Percentiles rank a stretch among this genome's conserved stretches.
These are phyloP conservation scores for Procambarus virginalis DNA, from an alignment of 1,140 invertebrate species.

Conservation along the genomic window DNA sequence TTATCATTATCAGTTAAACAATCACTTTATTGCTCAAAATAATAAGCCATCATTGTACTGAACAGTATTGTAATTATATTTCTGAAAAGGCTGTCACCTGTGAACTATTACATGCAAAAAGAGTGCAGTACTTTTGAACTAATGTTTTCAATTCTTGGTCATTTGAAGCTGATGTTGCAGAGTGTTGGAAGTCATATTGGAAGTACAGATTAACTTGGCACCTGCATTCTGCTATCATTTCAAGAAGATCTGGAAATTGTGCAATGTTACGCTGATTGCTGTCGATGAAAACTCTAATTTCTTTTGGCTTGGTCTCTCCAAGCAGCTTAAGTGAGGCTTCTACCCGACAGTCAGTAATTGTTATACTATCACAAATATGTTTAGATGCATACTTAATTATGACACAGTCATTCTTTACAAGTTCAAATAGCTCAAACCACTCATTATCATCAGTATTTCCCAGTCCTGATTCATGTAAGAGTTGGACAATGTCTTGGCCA, in stretches of 20 bases:
- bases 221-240: not conserved
- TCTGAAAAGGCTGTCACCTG: too few species aligned
- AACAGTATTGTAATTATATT: too few species aligned
- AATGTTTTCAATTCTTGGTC: not conserved
- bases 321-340: not conserved
- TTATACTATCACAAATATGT: not conserved
- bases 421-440: conserved; percentile 22
- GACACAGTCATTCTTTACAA: not conserved
- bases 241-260: not conserved
- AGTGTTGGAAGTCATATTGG: not conserved
- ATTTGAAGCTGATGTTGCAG: not conserved
- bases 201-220: conserved; percentile 1
- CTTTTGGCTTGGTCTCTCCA: not conserved
- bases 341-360: not conserved
- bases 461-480: conserved; percentile 3
- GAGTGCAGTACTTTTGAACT: not conserved
- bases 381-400: not conserved
- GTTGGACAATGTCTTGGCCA: conserved; percentile 16
- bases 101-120: not conserved
- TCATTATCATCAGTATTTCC: conserved; percentile 26
- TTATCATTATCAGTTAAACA: too few species aligned
- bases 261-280: not conserved
- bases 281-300: not conserved
- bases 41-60: too few species aligned
- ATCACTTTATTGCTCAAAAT: too few species aligned